Percentiles rank a stretch among this genome's conserved stretches.
Conservation (phyloP, 2,888 invertebrate genomes). For the Chaetogeoica ovagalla region DNA sequence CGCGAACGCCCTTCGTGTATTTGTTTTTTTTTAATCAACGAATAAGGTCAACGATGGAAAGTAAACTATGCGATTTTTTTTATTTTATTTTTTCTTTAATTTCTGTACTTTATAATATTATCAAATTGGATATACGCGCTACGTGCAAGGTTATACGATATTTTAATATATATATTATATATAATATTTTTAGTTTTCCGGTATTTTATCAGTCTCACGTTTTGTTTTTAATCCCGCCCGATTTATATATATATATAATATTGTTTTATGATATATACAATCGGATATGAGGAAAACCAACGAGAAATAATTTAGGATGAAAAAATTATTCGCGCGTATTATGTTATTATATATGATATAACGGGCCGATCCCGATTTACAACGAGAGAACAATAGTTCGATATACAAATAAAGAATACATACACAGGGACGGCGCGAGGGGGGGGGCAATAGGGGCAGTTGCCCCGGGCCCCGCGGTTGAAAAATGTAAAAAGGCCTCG, state of each 20-base stretch:
- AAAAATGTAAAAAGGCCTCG: too few relatives aligned
- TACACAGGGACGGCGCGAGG: too few relatives aligned
- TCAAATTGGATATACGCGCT: conserved; percentile 14
- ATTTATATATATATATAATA: conserved; percentile 1
- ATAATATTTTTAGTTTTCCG: conserved; percentile 29
- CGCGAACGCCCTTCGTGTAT: conserved; percentile 21
- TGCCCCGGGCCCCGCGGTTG: too few relatives aligned
- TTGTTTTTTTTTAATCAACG: conserved; percentile 33
- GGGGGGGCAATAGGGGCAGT: too few relatives aligned
- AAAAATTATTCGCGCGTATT: background rate
- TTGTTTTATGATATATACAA: conserved; percentile 17
- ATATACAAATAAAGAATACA: too few relatives aligned
- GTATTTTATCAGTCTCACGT: conserved; percentile 45
- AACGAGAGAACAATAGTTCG: too few relatives aligned
- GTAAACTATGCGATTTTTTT: conserved; percentile 39
- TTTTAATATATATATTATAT: background rate
- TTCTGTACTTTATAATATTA: conserved; percentile 1
- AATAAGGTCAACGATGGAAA: conserved; percentile 44
- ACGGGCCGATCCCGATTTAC: too few relatives aligned
- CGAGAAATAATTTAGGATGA: conserved; percentile 29
- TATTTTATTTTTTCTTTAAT: background rate
- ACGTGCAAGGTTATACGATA: conserved; percentile 30
- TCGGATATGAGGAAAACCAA: conserved; percentile 33
- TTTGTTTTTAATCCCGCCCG: conserved; percentile 41
- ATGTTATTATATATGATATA: too few relatives aligned